Evolutionary conservation across 53 echinoderm and acorn worm genomes (phyloP).

Genomic region (Paracentrotus lividus): DNA sequence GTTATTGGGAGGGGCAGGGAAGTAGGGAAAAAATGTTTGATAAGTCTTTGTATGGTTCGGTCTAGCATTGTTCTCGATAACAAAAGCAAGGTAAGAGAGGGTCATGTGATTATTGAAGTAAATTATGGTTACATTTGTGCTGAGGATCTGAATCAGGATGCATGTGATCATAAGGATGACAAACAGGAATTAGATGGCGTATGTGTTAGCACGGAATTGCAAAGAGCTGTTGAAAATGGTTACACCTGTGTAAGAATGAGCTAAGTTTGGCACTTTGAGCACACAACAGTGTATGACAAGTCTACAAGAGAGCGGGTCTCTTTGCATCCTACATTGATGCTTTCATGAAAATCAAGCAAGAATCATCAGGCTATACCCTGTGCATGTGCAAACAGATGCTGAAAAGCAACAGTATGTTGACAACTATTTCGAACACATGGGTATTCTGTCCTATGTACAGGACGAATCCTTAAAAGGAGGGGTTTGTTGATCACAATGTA

Average conservation of each 20-base stretch:
- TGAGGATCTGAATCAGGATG: too few relatives aligned
- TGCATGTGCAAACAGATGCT: neutral
- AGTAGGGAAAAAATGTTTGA: too few relatives aligned
- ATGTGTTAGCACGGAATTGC: too few relatives aligned
- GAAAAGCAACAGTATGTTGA: neutral
- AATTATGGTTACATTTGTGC: too few relatives aligned
- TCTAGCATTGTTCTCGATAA: too few relatives aligned
- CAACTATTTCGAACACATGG: neutral
- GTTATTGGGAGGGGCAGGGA: too few relatives aligned
- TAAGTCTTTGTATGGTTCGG: too few relatives aligned
- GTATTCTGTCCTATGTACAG: neutral
- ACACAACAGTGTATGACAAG: neutral
- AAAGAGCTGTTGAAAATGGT: too few relatives aligned
- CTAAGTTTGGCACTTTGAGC: neutral
- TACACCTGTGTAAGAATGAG: neutral
- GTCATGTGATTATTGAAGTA: too few relatives aligned
- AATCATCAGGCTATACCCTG: slow-evolving; percentile 1
- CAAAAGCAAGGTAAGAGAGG: too few relatives aligned
- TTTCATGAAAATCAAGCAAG: neutral
- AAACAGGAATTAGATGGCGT: too few relatives aligned
- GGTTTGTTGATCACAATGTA: neutral
- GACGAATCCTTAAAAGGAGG: neutral
- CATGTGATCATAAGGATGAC: too few relatives aligned
- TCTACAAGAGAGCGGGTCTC: neutral
- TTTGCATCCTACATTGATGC: neutral